Percentiles rank a stretch among this genome's conserved stretches.
These are phyloP conservation scores for Oxytorus armatus DNA, from an alignment of 2,888 invertebrate genomes.

Conservation along the genomic window DNA sequence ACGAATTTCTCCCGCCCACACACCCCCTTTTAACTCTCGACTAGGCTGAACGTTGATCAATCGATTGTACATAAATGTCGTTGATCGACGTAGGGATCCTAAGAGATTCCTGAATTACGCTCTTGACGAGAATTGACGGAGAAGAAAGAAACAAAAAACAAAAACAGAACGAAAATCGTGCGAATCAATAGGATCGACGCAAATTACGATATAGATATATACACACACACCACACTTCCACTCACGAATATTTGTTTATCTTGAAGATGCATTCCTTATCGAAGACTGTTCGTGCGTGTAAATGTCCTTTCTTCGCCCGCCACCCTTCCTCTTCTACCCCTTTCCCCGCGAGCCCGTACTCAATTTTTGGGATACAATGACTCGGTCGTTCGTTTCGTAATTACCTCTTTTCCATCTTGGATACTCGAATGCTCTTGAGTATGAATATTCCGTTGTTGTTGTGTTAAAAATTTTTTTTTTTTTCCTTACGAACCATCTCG, in stretches of 20 bases:
- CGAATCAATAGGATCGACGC: constrained; percentile 53
- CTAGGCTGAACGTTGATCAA: constrained; percentile 19
- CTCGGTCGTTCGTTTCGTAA: no score
- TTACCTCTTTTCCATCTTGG: no score
- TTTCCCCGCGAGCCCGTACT: constrained; percentile 48
- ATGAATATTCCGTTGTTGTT: no score
- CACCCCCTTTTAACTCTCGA: constrained; percentile 12
- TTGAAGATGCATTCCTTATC: constrained; percentile 79
- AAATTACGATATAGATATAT: constrained; percentile 18
- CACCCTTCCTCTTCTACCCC: no score
- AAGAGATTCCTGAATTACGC: constrained; percentile 18
- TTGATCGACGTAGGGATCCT: constrained; percentile 3
- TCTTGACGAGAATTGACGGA: background rate
- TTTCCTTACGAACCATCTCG: no score
- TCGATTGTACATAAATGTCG: constrained; percentile 56
- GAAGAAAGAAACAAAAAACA: background rate
- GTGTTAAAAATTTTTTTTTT: no score
- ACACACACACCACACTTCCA: constrained; percentile 64
- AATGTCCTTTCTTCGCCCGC: constrained; percentile 37
- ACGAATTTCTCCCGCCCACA: background rate
- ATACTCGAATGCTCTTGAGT: no score
- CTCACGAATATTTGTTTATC: constrained; percentile 72
- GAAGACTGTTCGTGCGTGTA: constrained; percentile 77
- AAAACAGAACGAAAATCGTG: constrained; percentile 3
- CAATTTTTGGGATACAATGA: no score